Evolutionary conservation across 2,888 invertebrate genomes (phyloP).

Genomic region (Gnatocerus cornutus): DNA sequence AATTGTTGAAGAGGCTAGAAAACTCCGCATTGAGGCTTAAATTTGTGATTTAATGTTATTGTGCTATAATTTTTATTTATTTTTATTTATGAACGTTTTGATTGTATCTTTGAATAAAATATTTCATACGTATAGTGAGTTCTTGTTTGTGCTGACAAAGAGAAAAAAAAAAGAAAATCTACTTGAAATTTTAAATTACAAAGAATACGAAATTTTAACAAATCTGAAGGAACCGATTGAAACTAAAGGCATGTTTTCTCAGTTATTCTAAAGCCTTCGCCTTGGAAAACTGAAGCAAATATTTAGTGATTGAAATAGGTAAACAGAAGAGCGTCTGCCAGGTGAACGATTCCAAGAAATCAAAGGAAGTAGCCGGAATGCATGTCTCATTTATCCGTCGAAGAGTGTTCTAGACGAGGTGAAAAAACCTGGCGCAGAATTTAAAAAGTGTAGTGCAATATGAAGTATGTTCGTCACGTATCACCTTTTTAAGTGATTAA

Average conservation of each 20-base stretch:
- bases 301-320: slow-evolving; percentile 1
- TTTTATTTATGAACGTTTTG: slow-evolving; percentile 46
- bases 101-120: slow-evolving; percentile 37
- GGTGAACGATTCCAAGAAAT: slow-evolving; percentile 43
- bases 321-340: slow-evolving; percentile 19
- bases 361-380: slow-evolving; percentile 39
- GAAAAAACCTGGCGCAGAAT: slow-evolving; percentile 13
- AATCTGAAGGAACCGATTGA: no score
- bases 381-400: slow-evolving; percentile 37
- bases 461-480: slow-evolving; percentile 38
- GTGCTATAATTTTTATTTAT: slow-evolving; percentile 48
- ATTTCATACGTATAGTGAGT: slow-evolving; percentile 13
- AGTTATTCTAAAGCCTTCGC: no score
- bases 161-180: neutral
- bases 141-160: neutral
- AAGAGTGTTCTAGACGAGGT: slow-evolving; percentile 17
- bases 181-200: no score
- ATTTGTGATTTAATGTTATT: slow-evolving; percentile 48
- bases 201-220: no score
- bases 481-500: slow-evolving; percentile 20
- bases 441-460: slow-evolving; percentile 14
- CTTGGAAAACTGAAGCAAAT: neutral
- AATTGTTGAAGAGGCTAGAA: slow-evolving; percentile 74
- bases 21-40: slow-evolving; percentile 56
- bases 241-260: no score